phyloP scores from a whole-genome alignment of 2,888 invertebrate genomes.

The Prionchulus punctatus region DNA sequence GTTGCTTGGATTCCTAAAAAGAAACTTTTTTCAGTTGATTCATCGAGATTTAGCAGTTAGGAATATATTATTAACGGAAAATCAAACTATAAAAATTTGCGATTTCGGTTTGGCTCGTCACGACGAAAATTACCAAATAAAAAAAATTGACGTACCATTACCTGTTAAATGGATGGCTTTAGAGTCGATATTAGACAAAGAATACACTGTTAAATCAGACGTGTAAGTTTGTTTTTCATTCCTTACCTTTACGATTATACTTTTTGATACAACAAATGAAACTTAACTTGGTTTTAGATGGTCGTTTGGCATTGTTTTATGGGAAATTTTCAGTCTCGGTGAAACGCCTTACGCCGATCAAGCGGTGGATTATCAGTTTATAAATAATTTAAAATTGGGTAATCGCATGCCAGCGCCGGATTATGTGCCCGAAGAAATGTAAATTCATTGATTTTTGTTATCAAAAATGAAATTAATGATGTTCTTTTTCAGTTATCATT shows the following conservation, averaged over 20 bases:
- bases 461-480: background rate
- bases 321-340: conserved; percentile 95
- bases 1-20: background rate
- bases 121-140: conserved; percentile 38
- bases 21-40: conserved; percentile 52
- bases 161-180: conserved; percentile 15
- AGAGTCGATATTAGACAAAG: conserved; percentile 10
- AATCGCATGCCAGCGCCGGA: conserved; percentile 87
- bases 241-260: background rate
- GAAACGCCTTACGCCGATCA: conserved; percentile 87
- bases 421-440: conserved; percentile 79
- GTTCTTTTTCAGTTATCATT: no score
- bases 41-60: conserved; percentile 88
- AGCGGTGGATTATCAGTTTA: conserved; percentile 60
- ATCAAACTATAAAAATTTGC: conserved; percentile 82
- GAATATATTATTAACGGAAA: conserved; percentile 80
- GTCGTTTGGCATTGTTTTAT: conserved; percentile 85
- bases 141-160: conserved; percentile 11
- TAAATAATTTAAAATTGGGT: conserved; percentile 69
- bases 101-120: conserved; percentile 91
- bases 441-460: no score
- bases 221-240: conserved; percentile 12
- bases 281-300: conserved; percentile 45
- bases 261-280: background rate
- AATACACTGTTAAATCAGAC: conserved; percentile 12